A percentile compares a stretch with the other conserved stretches of the same genome.
Conservation (phyloP, 1,140 invertebrate genomes). For the Leguminivora glycinivorella region DNA sequence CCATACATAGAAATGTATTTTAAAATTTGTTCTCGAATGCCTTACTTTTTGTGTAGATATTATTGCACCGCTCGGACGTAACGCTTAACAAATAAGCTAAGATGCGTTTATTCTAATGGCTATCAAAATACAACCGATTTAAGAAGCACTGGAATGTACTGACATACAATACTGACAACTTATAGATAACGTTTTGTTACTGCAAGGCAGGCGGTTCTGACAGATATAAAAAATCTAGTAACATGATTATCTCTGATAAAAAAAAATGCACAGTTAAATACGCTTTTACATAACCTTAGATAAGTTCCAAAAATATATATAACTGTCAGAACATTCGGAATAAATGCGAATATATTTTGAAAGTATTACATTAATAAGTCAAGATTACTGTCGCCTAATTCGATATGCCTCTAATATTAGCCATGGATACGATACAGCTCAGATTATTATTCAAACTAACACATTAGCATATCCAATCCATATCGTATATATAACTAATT, state of each 20-base stretch:
- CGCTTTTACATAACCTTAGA: not conserved
- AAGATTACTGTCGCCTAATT: no score
- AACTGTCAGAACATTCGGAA: not conserved
- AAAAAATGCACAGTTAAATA: not conserved
- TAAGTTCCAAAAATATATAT: not conserved
- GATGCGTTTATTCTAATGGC: constrained; percentile 16
- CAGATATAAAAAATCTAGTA: not conserved
- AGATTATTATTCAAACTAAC: no score
- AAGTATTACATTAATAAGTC: not conserved
- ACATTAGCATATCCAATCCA: no score
- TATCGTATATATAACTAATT: no score
- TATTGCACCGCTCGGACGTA: not conserved
- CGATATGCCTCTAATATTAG: no score
- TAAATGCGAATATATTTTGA: not conserved
- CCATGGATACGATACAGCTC: no score
- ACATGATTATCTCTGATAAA: not conserved
- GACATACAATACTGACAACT: constrained; percentile 2
- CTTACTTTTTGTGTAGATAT: not conserved
- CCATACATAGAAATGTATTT: not conserved
- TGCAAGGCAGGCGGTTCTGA: not conserved
- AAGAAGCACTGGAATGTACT: constrained; percentile 28
- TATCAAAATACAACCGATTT: constrained; percentile 15
- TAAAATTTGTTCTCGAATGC: not conserved
- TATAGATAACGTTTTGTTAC: not conserved
- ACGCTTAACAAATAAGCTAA: constrained; percentile 17